These are phyloP conservation scores for Oithona nana DNA, from an alignment of 2,888 invertebrate species.

Conservation along the genomic window DNA sequence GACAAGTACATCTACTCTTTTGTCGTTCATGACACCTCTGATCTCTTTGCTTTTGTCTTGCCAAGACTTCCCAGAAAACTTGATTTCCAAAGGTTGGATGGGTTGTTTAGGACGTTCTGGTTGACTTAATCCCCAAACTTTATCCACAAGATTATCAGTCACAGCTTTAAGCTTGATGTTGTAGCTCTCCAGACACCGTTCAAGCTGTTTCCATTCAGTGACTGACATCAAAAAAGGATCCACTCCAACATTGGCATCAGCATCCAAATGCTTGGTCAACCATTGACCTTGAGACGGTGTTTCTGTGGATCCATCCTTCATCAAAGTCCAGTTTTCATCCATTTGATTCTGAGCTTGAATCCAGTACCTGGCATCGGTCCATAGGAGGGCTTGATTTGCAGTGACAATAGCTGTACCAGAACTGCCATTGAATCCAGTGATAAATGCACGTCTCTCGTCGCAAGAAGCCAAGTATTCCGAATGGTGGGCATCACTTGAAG, in stretches of 20 bases:
- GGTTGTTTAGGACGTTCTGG: not conserved
- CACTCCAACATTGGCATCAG: conserved; percentile 48
- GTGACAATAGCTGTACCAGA: not conserved
- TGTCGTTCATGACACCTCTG: conserved; percentile 43
- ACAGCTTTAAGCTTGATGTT: conserved; percentile 47
- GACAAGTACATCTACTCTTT: conserved; percentile 43
- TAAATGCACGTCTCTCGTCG: not conserved
- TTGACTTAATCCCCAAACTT: conserved; percentile 36
- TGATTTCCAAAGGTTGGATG: conserved; percentile 13
- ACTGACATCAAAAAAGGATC: conserved; percentile 49
- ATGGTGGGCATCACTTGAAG: conserved; percentile 11
- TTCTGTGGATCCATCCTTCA: conserved; percentile 48
- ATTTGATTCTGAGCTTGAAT: conserved; percentile 67
- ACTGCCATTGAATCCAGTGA: not conserved
- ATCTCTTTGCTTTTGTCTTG: conserved; percentile 47
- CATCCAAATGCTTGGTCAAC: conserved; percentile 42
- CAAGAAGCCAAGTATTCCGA: conserved; percentile 11
- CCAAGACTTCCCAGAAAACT: conserved; percentile 40
- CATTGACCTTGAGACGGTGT: conserved; percentile 45
- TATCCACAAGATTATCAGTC: conserved; percentile 48
- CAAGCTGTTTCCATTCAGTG: not conserved
- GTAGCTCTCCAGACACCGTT: conserved; percentile 35
- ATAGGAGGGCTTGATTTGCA: conserved; percentile 48
- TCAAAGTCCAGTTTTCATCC: conserved; percentile 66
- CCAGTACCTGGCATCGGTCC: conserved; percentile 95